Conservation (phyloP, 1,140 invertebrate genomes). For the Cecropterus lyciades region DNA sequence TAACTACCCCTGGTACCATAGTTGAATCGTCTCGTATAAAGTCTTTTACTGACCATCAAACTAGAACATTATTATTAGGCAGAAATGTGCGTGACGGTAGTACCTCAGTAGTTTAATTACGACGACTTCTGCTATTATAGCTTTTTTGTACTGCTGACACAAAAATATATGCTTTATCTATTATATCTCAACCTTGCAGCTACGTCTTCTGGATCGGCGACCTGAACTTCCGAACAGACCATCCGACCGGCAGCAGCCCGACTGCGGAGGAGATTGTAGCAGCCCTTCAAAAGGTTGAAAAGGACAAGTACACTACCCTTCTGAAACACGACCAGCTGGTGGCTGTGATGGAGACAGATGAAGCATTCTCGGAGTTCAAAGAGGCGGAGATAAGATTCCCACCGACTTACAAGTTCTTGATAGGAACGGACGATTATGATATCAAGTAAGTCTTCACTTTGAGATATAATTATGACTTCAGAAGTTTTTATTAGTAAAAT, state of each 20-base stretch:
- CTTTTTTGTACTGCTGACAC: too few relatives aligned
- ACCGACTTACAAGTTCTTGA: constrained; percentile 95
- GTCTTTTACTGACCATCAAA: too few relatives aligned
- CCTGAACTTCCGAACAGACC: constrained; percentile 92
- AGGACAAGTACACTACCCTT: constrained; percentile 87
- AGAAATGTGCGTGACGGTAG: too few relatives aligned
- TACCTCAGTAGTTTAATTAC: too few relatives aligned
- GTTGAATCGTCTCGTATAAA: too few relatives aligned
- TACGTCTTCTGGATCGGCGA: constrained; percentile 98
- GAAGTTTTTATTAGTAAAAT: too few relatives aligned
- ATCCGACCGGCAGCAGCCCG: constrained; percentile 86
- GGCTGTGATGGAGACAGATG: constrained; percentile 87
- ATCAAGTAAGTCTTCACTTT: constrained; percentile 86
- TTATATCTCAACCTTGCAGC: too few relatives aligned
- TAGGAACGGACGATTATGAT: constrained; percentile 90
- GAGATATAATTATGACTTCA: too few relatives aligned
- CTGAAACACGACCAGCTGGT: constrained; percentile 90
- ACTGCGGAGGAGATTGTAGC: constrained; percentile 88
- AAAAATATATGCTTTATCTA: too few relatives aligned
- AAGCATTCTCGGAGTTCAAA: constrained; percentile 92
- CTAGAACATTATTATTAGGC: too few relatives aligned
- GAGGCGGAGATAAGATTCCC: constrained; percentile 91
- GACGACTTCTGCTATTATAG: too few relatives aligned
- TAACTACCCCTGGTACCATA: too few relatives aligned
- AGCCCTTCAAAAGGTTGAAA: constrained; percentile 86